Conservation (phyloP, 2,113 vertebrate species). For the Xiphias gladius region DNA sequence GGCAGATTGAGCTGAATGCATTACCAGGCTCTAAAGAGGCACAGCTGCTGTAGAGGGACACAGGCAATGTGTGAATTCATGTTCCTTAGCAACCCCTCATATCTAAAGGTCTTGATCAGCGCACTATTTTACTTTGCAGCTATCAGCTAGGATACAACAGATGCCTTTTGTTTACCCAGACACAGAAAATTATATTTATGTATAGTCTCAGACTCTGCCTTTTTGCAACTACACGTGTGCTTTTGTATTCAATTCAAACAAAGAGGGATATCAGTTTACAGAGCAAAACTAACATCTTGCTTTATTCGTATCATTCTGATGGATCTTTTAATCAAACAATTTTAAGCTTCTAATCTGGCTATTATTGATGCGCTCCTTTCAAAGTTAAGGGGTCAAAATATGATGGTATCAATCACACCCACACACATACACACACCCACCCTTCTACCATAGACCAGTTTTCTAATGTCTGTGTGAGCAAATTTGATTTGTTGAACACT, state of each 20-base stretch:
- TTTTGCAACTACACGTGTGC: constrained; percentile 8
- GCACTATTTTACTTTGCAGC: constrained; percentile 28
- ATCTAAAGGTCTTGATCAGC: constrained; percentile 71
- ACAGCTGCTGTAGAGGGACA: constrained; percentile 79
- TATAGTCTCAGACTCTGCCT: constrained; percentile 17
- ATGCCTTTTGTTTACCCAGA: constrained; percentile 68
- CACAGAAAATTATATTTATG: constrained; percentile 58
- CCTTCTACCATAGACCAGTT: not conserved
- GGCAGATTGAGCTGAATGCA: constrained; percentile 79
- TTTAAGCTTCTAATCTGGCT: not conserved
- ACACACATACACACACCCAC: not conserved
- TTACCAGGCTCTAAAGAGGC: constrained; percentile 75
- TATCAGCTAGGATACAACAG: constrained; percentile 55
- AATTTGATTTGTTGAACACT: not conserved
- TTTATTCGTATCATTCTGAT: not conserved
- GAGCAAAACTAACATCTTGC: not conserved
- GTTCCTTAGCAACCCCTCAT: constrained; percentile 83
- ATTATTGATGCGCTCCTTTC: not conserved
- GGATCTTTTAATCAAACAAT: not conserved
- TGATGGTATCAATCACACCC: not conserved
- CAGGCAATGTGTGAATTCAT: constrained; percentile 80
- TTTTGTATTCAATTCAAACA: constrained; percentile 14
- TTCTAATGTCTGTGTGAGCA: not conserved
- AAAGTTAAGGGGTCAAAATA: not conserved
- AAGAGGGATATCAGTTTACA: not conserved